Evolutionary conservation across 2,888 invertebrate genomes (phyloP), one percentile per base, ranked within the genome.

Genomic region (Pseudolycoriella hygida): DNA sequence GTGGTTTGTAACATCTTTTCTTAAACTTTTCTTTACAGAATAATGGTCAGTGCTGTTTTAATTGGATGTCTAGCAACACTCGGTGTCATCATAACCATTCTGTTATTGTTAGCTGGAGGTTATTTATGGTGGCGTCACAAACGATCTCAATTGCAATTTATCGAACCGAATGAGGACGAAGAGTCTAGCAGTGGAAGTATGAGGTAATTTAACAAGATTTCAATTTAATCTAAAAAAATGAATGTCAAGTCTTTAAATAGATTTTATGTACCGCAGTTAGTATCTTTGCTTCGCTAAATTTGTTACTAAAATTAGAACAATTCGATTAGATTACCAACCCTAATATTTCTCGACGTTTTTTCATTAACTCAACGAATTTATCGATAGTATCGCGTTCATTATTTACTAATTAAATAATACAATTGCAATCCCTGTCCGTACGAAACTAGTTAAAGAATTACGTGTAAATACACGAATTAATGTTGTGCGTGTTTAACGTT

Each of bases 81-180:
- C 50, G 64, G 61, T 43, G 52, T 64, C 46, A 59, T 64, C 45
- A 60, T 63, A 50, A 55, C 61, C 32, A 59, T 64, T 53, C 56
- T 62, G 30, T 53, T 64, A 38, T 61, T 64, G 51, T 52, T 64
- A 52, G 64, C 62, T 42, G 64, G 63, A 20, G 64, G 63, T 31
- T 64, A 64, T 50, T 53, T 64, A 14, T 64, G 64, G 64, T 64
- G 64, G 64, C 56, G 64, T n/a, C 63, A 64, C 49, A 64, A 64
- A 60, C 60, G 64, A 47, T 64, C 64, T 4, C 61, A 64, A 49
- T 51, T 64, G 31, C 62, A 64, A 46, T 64, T 64, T 52, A 62
- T 64, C 50, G 64, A 64, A 46, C 64, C 64, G 19, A 60, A 60
- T 48, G 64, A 64, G 50, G 63, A 64, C 32, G 62, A 62, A 44